These are phyloP conservation scores for Pachliopta kotzebuea DNA, from an alignment of 2,888 invertebrate genomes.

Conservation along the genomic window DNA sequence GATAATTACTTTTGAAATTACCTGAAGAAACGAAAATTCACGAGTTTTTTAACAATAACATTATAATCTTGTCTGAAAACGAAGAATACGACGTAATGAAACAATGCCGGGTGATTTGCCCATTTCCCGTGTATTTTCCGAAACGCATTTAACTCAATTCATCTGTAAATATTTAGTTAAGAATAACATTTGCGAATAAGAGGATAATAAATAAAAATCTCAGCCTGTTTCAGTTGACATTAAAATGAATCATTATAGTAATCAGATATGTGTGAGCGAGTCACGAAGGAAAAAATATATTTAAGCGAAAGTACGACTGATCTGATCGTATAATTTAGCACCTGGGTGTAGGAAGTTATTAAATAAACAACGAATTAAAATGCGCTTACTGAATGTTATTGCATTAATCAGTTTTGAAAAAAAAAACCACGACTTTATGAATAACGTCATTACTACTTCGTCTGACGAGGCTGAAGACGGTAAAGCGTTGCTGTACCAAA, in stretches of 20 bases:
- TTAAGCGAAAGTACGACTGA: constrained; percentile 28
- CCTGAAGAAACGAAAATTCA: no score
- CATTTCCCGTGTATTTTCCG: background rate
- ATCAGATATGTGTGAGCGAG: constrained; percentile 24
- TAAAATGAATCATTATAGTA: constrained; percentile 29
- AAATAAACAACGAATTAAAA: constrained; percentile 39
- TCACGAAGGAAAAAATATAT: constrained; percentile 7
- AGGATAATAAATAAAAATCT: constrained; percentile 21
- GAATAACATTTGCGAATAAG: background rate
- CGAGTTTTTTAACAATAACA: no score
- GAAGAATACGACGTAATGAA: no score
- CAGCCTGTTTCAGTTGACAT: constrained; percentile 16
- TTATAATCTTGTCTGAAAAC: no score
- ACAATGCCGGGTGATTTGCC: no score
- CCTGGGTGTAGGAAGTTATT: constrained; percentile 43
- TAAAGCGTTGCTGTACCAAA: no score
- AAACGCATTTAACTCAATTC: background rate
- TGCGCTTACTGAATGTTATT: constrained; percentile 27
- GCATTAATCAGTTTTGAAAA: background rate
- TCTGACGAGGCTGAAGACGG: no score
- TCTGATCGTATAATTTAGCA: constrained; percentile 35
- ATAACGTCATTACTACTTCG: no score
- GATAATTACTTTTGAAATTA: no score
- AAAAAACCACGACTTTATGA: background rate
- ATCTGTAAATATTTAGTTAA: background rate